Evolutionary conservation across 53 echinoderm and acorn worm genomes (phyloP).

Genomic region (Patiria pectinifera): DNA sequence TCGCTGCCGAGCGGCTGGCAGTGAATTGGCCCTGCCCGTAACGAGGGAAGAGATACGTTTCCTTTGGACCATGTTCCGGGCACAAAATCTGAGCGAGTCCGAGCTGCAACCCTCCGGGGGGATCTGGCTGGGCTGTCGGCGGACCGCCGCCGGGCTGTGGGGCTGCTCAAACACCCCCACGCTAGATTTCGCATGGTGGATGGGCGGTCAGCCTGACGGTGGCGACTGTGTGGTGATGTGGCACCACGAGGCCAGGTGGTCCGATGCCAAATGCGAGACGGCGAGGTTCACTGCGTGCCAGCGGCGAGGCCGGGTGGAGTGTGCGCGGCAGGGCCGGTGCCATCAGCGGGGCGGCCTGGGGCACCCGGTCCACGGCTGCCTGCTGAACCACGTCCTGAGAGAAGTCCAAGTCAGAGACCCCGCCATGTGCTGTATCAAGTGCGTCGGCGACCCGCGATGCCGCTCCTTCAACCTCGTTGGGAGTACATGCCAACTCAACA

Average conservation of each 20-base stretch:
- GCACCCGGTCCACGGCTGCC: background rate
- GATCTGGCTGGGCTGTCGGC: conserved; percentile 10
- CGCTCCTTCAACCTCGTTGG: background rate
- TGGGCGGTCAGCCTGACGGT: background rate
- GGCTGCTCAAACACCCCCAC: background rate
- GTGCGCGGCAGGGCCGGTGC: background rate
- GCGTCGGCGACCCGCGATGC: background rate
- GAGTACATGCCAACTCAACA: conserved; percentile 8
- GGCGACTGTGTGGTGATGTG: conserved; percentile 3
- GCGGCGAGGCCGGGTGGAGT: background rate
- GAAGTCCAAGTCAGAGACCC: background rate
- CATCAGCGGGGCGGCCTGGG: background rate
- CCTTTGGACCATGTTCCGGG: conserved; percentile 2
- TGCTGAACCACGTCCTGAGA: conserved; percentile 28
- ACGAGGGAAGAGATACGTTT: background rate
- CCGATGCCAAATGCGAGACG: background rate
- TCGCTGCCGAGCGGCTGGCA: background rate
- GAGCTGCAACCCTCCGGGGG: background rate
- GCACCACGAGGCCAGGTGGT: background rate
- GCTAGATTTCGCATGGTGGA: background rate
- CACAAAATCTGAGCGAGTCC: background rate
- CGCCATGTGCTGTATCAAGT: background rate
- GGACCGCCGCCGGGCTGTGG: background rate
- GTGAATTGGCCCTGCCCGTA: conserved; percentile 1
- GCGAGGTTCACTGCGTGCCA: background rate